A percentile compares a stretch with the other conserved stretches of the same genome.
These are phyloP conservation scores for Aphyosemion australe DNA, from an alignment of 2,113 vertebrate genomes.

Conservation along the genomic window DNA sequence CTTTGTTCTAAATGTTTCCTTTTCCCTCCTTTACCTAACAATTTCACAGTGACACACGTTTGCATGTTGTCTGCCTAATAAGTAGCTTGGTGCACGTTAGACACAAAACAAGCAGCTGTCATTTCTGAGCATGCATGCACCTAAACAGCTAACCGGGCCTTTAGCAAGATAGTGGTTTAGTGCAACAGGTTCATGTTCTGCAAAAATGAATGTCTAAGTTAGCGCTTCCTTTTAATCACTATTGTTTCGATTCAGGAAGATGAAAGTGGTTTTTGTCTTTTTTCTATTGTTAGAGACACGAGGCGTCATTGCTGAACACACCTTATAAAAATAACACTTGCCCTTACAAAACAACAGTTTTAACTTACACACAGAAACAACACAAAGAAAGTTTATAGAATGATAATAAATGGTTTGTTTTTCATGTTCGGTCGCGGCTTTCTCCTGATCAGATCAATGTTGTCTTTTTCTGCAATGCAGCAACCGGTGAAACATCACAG, in stretches of 20 bases:
- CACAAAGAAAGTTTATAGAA: constrained; percentile 13
- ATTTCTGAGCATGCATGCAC: too few relatives aligned
- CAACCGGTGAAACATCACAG: constrained; percentile 62
- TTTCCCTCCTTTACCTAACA: too few relatives aligned
- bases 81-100: too few relatives aligned
- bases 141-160: too few relatives aligned
- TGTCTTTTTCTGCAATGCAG: constrained; percentile 73
- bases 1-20: too few relatives aligned
- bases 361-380: constrained; percentile 19
- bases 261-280: background rate
- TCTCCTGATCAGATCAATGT: constrained; percentile 74
- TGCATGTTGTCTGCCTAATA: too few relatives aligned
- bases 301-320: background rate
- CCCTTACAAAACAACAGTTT: background rate
- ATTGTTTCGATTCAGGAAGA: too few relatives aligned
- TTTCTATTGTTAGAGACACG: background rate
- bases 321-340: background rate
- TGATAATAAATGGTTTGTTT: background rate
- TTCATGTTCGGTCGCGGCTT: constrained; percentile 34
- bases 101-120: too few relatives aligned
- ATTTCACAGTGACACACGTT: too few relatives aligned
- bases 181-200: too few relatives aligned
- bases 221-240: background rate
- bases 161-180: too few relatives aligned
- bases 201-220: too few relatives aligned